phyloP scores from a whole-genome alignment of 2,888 invertebrate genomes.

The Dione juno region DNA sequence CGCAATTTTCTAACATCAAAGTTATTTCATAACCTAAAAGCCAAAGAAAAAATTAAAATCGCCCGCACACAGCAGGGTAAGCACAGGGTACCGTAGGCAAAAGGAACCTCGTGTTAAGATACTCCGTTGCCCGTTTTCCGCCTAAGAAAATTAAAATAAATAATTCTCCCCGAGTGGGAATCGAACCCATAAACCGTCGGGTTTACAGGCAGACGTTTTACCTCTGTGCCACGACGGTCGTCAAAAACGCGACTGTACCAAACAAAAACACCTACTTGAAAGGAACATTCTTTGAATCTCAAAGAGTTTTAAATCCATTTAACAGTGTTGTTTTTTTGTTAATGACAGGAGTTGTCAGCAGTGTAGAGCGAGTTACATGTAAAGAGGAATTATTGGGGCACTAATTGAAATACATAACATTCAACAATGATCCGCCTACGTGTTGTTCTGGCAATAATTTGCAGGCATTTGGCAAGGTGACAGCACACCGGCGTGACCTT shows the following conservation, averaged over 20 bases:
- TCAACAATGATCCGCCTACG: slow-evolving; percentile 49
- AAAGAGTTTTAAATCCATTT: neutral
- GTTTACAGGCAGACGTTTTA: too few species aligned
- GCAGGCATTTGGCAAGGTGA: slow-evolving; percentile 30
- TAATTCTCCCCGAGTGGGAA: too few species aligned
- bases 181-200: too few species aligned
- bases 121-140: too few species aligned
- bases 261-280: neutral
- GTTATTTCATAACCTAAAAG: neutral
- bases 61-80: too few species aligned
- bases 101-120: too few species aligned
- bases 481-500: slow-evolving; percentile 34
- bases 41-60: neutral
- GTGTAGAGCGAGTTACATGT: neutral
- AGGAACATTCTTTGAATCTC: neutral
- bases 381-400: slow-evolving; percentile 29
- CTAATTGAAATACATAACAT: slow-evolving; percentile 35
- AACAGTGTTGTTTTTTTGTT: neutral
- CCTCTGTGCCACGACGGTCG: too few species aligned
- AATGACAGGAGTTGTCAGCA: slow-evolving; percentile 15
- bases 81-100: too few species aligned
- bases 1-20: neutral
- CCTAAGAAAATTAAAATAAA: too few species aligned
- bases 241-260: neutral
- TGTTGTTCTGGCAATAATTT: slow-evolving; percentile 50